These are phyloP conservation scores for Poeciliopsis infans DNA, from an alignment of 2,797 vertebrate genomes.

Conservation along the genomic window DNA sequence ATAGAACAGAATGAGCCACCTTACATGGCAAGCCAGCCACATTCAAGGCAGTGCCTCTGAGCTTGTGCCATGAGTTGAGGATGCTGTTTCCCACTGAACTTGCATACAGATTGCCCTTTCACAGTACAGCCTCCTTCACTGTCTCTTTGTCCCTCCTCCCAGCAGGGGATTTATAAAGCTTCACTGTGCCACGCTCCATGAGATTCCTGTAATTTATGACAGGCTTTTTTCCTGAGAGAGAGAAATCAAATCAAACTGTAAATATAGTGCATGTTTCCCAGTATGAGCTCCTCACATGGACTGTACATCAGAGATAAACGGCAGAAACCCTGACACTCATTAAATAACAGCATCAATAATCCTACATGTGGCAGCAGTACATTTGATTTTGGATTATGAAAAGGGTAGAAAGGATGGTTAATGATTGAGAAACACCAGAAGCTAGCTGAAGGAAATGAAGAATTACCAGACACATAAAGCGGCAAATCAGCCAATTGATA, in stretches of 20 bases:
- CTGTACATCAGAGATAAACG: slow-evolving; percentile 66
- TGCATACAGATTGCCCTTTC: slow-evolving; percentile 63
- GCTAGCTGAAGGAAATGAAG: slow-evolving; percentile 44
- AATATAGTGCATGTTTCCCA: slow-evolving; percentile 73
- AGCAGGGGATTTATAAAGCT: slow-evolving; percentile 61
- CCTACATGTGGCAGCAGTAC: slow-evolving; percentile 60
- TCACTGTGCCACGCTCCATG: slow-evolving; percentile 56
- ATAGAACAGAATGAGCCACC: slow-evolving; percentile 40
- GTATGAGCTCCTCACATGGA: slow-evolving; percentile 54
- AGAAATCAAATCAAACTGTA: slow-evolving; percentile 78
- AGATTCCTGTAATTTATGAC: slow-evolving; percentile 73
- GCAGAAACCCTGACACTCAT: slow-evolving; percentile 68
- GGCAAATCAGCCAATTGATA: slow-evolving; percentile 26
- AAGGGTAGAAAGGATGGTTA: slow-evolving; percentile 54
- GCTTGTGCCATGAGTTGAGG: slow-evolving; percentile 66
- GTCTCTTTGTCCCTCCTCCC: slow-evolving; percentile 62
- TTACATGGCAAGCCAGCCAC: slow-evolving; percentile 55
- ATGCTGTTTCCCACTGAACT: slow-evolving; percentile 62
- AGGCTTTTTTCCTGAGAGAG: slow-evolving; percentile 64
- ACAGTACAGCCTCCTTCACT: slow-evolving; percentile 55
- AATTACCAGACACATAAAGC: slow-evolving; percentile 35
- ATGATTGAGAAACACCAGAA: slow-evolving; percentile 50
- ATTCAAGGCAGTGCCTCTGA: slow-evolving; percentile 59
- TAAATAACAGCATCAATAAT: slow-evolving; percentile 76
- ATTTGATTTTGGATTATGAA: slow-evolving; percentile 73